Evolutionary conservation across 2,888 invertebrate genomes (phyloP).

Genomic region (Pristionchus japonicus): DNA sequence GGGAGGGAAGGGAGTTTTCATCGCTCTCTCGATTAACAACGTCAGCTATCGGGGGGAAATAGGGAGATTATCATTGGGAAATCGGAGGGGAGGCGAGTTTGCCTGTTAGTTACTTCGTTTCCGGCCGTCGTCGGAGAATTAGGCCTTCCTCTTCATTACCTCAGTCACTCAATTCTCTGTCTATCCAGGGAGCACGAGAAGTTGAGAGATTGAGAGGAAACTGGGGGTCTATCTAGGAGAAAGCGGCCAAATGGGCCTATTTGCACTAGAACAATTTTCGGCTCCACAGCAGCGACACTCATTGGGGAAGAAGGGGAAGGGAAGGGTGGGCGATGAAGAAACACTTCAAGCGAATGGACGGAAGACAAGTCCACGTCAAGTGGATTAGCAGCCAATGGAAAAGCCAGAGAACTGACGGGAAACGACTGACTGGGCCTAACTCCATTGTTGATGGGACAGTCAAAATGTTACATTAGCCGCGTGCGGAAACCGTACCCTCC

Average conservation of each 20-base stretch:
- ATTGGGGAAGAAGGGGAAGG: background rate
- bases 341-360: background rate
- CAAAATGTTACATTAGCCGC: background rate
- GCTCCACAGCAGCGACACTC: background rate
- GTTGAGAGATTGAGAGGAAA: no score
- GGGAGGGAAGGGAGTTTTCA: background rate
- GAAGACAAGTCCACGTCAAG: background rate
- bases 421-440: background rate
- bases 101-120: constrained; percentile 35
- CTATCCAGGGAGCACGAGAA: background rate
- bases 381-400: background rate
- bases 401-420: background rate
- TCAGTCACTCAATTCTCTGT: background rate
- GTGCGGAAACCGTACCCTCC: background rate
- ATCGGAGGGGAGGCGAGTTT: background rate
- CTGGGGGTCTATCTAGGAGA: background rate
- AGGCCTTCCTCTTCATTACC: background rate
- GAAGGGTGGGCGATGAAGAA: background rate
- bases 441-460: background rate
- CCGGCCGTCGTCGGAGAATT: background rate
- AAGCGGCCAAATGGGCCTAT: constrained; percentile 15
- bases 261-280: constrained; percentile 33
- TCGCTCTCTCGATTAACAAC: background rate
- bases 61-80: background rate
- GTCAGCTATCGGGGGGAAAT: background rate